Evolutionary conservation across 2,888 invertebrate genomes (phyloP).

Genomic region (Melanotus villosus): DNA sequence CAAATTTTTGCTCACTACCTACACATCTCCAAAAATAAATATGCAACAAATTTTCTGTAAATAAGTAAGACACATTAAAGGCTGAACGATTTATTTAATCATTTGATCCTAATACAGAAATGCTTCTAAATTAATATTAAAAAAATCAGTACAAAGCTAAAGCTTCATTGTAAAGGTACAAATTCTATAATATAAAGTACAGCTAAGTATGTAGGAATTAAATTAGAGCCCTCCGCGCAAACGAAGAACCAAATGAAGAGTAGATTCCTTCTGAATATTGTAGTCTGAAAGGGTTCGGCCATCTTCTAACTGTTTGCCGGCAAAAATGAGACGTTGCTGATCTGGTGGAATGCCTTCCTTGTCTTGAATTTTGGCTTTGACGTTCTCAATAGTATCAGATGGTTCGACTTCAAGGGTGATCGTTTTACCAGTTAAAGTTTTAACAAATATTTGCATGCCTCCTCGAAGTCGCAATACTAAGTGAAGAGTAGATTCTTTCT

Average conservation of each 20-base stretch:
- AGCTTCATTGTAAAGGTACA: constrained; percentile 31
- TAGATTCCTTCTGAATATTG: constrained; percentile 76
- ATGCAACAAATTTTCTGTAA: too few relatives aligned
- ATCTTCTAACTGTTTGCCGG: constrained; percentile 79
- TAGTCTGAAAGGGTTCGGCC: constrained; percentile 75
- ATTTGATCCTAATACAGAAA: constrained; percentile 2
- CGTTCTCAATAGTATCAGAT: constrained; percentile 76
- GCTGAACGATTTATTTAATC: not conserved
- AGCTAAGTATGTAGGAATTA: constrained; percentile 12
- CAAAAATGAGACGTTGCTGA: constrained; percentile 80
- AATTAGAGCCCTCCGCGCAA: constrained; percentile 69
- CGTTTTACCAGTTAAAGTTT: constrained; percentile 73
- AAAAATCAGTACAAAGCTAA: constrained; percentile 37
- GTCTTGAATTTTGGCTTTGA: constrained; percentile 72
- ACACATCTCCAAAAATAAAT: too few relatives aligned
- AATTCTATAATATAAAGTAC: constrained; percentile 24
- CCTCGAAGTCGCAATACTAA: constrained; percentile 74
- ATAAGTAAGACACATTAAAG: too few relatives aligned
- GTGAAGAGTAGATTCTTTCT: constrained; percentile 73
- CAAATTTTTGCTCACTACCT: too few relatives aligned
- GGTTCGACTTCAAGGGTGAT: constrained; percentile 73
- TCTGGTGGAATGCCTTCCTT: constrained; percentile 77
- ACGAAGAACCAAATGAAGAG: constrained; percentile 71
- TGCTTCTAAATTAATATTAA: constrained; percentile 8
- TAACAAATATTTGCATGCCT: constrained; percentile 75